These are phyloP conservation scores for Betta splendens DNA, from an alignment of 2,797 vertebrate species.

Conservation along the genomic window DNA sequence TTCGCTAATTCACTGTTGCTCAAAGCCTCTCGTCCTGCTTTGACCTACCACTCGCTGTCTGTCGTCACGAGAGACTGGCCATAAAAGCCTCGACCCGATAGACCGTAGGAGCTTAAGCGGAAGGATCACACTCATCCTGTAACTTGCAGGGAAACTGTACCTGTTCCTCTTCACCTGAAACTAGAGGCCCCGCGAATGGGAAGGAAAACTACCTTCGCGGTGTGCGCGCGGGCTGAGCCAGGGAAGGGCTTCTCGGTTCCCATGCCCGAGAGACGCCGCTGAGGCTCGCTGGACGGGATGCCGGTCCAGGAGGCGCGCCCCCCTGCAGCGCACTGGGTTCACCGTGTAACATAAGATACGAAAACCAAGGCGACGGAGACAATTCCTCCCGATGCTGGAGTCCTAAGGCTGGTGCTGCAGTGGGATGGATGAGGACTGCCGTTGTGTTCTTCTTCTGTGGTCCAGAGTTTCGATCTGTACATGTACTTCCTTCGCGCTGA, in stretches of 20 bases:
- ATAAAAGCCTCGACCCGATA: neutral
- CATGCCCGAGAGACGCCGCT: slow-evolving; percentile 8
- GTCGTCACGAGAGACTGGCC: neutral
- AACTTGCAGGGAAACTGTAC: slow-evolving; percentile 41
- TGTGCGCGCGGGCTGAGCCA: slow-evolving; percentile 20
- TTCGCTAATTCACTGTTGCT: too few species aligned
- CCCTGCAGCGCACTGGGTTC: neutral
- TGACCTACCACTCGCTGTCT: too few species aligned
- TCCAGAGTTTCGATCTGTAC: slow-evolving; percentile 70
- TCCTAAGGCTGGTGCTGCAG: slow-evolving; percentile 18
- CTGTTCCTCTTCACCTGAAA: slow-evolving; percentile 74
- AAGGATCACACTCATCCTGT: slow-evolving; percentile 55
- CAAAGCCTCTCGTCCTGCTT: too few species aligned
- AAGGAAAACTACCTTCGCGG: slow-evolving; percentile 75
- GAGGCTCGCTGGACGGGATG: neutral
- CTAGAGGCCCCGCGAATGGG: slow-evolving; percentile 53
- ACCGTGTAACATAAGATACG: neutral
- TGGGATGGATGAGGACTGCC: slow-evolving; percentile 24
- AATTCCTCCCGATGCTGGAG: neutral
- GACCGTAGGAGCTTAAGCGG: slow-evolving; percentile 28
- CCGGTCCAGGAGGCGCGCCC: neutral
- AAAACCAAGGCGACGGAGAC: neutral
- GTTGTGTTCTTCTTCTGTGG: slow-evolving; percentile 57
- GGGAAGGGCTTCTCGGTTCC: slow-evolving; percentile 43
- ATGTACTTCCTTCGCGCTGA: slow-evolving; percentile 74